Conservation (phyloP, 2,113 vertebrate species). For the Aspiorhynchus laticeps region DNA sequence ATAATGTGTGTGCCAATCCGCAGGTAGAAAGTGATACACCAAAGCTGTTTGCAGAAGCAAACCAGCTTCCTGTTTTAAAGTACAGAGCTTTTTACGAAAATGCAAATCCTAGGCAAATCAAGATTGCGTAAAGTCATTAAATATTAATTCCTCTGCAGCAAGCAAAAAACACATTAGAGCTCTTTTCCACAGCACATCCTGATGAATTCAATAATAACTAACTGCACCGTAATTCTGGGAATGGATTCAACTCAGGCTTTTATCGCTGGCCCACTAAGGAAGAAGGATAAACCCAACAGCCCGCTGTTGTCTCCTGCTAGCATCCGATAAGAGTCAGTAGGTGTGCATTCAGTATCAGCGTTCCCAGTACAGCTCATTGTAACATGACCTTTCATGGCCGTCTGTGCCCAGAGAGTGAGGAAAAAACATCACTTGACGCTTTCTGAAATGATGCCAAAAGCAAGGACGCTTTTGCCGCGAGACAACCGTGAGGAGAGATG, state of each 20-base stretch:
- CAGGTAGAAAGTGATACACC: not conserved
- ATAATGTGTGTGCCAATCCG: not conserved
- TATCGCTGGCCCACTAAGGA: slow-evolving; percentile 25
- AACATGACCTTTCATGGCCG: slow-evolving; percentile 37
- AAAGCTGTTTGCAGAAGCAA: not conserved
- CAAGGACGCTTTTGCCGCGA: not conserved
- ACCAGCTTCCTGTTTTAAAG: not conserved
- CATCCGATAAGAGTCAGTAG: slow-evolving; percentile 24
- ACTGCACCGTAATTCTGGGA: not conserved
- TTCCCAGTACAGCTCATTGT: slow-evolving; percentile 41
- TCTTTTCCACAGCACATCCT: slow-evolving; percentile 9
- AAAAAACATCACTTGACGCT: slow-evolving; percentile 1
- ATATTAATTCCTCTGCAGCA: slow-evolving; percentile 49
- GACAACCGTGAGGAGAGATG: not conserved
- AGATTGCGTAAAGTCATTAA: slow-evolving; percentile 31
- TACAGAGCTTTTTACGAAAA: slow-evolving; percentile 44
- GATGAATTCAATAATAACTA: slow-evolving; percentile 19
- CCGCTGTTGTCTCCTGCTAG: slow-evolving; percentile 20
- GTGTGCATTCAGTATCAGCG: not conserved
- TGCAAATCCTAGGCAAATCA: slow-evolving; percentile 27
- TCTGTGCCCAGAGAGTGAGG: slow-evolving; percentile 4
- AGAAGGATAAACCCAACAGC: slow-evolving; percentile 20
- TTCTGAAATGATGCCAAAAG: not conserved
- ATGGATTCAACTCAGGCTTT: slow-evolving; percentile 27
- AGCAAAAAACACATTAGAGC: slow-evolving; percentile 44